Conservation (phyloP, 2,797 vertebrate species). For the Chaetodon trifasciatus region DNA sequence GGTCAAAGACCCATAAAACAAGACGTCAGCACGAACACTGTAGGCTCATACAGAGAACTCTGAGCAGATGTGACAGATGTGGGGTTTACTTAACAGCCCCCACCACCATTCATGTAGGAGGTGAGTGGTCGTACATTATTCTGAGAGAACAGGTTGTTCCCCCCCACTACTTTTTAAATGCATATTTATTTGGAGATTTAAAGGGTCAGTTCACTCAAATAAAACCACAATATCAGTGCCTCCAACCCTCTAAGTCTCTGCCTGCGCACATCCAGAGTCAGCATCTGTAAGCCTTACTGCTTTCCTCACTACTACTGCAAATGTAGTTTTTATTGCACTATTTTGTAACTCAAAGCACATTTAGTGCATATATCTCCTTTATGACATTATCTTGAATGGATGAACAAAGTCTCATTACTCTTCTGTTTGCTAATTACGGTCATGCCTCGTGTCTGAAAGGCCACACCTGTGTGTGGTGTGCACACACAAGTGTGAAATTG, state of each 20-base stretch:
- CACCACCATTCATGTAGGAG: slow-evolving; percentile 1
- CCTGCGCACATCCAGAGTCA: background rate
- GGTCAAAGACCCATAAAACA: slow-evolving; percentile 38
- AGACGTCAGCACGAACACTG: slow-evolving; percentile 1
- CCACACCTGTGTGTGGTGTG: background rate
- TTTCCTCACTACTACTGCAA: background rate
- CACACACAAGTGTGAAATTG: too few relatives aligned
- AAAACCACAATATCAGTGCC: too few relatives aligned
- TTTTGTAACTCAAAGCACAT: background rate
- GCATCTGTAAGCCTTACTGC: background rate
- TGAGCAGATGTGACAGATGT: slow-evolving; percentile 39
- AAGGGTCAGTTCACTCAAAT: background rate
- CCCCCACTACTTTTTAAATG: slow-evolving; percentile 11
- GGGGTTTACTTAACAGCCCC: slow-evolving; percentile 1
- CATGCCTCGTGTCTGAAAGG: background rate
- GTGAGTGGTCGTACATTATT: slow-evolving; percentile 27
- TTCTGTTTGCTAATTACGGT: background rate
- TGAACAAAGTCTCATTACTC: background rate
- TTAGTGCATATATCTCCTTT: background rate
- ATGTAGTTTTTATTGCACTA: background rate
- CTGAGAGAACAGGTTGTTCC: slow-evolving; percentile 10
- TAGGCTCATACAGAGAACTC: background rate
- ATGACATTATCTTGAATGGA: background rate
- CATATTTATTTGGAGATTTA: background rate
- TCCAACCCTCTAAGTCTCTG: background rate